Evolutionary conservation across 2,113 vertebrate genomes (phyloP).

Genomic region (Muntiacus reevesi): DNA sequence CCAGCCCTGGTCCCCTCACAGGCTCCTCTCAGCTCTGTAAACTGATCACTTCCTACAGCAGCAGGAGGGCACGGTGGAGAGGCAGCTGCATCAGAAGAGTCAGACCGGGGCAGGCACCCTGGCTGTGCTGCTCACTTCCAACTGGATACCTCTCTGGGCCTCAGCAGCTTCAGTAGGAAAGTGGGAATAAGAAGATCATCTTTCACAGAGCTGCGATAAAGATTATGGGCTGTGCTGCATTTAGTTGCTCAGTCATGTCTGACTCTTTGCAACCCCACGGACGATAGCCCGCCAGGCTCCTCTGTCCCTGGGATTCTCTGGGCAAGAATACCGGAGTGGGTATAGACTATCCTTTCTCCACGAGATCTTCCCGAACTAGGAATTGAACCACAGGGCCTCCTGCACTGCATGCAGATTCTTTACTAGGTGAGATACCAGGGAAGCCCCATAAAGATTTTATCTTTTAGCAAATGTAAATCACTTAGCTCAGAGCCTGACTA

Average conservation of each 20-base stretch:
- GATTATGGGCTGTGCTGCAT: background rate
- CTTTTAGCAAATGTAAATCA: background rate
- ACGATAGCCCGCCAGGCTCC: background rate
- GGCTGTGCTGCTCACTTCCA: background rate
- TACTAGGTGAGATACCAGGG: background rate
- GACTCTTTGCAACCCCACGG: background rate
- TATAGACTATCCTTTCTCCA: background rate
- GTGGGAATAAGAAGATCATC: background rate
- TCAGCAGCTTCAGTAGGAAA: background rate
- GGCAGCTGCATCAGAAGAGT: rapidly evolving
- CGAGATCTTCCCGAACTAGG: background rate
- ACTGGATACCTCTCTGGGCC: background rate
- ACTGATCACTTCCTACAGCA: background rate
- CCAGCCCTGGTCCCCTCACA: background rate
- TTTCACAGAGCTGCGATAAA: background rate
- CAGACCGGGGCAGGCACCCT: background rate
- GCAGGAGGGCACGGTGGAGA: rapidly evolving
- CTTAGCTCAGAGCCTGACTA: background rate
- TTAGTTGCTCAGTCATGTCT: background rate
- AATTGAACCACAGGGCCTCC: background rate
- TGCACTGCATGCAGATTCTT: background rate
- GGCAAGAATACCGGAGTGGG: background rate
- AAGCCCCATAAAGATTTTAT: background rate
- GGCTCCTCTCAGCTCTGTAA: background rate
- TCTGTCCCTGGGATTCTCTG: background rate